Evolutionary conservation across 2,113 vertebrate species (phyloP).

Genomic region (Prolemur simus): DNA sequence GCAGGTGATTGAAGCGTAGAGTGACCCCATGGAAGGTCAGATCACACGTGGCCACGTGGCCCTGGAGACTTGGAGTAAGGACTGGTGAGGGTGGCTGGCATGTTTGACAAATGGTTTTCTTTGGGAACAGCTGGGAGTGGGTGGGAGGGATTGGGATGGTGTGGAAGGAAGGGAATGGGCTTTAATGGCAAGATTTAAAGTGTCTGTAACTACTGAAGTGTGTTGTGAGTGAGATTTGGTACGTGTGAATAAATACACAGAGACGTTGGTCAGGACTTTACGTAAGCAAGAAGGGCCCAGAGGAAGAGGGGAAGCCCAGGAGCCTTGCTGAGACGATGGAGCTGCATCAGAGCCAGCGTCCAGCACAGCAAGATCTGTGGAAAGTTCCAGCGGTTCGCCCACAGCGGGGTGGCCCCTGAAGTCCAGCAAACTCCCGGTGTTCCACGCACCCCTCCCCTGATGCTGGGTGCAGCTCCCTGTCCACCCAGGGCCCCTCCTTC

Average conservation of each 20-base stretch:
- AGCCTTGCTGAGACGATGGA: background rate
- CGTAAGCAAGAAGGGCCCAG: too few relatives aligned
- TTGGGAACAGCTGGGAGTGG: background rate
- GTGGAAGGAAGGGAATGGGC: background rate
- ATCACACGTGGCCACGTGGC: background rate
- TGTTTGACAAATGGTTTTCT: background rate
- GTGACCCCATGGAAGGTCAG: background rate
- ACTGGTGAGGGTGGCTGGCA: background rate
- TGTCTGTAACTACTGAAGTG: background rate
- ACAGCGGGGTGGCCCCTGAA: background rate
- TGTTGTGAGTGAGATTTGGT: background rate
- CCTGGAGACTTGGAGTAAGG: background rate
- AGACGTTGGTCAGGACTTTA: background rate
- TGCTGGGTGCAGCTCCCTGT: background rate
- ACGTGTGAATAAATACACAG: background rate
- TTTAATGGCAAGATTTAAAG: background rate
- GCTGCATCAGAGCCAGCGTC: too few relatives aligned
- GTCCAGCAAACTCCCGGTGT: too few relatives aligned
- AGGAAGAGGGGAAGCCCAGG: background rate
- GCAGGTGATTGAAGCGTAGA: background rate
- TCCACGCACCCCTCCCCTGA: background rate
- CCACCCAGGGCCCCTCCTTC: background rate
- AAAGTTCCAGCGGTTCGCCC: background rate
- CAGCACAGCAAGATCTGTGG: background rate
- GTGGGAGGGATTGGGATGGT: background rate